phyloP scores from a whole-genome alignment of 2,113 vertebrate genomes.

The Bubo blakistoni region DNA sequence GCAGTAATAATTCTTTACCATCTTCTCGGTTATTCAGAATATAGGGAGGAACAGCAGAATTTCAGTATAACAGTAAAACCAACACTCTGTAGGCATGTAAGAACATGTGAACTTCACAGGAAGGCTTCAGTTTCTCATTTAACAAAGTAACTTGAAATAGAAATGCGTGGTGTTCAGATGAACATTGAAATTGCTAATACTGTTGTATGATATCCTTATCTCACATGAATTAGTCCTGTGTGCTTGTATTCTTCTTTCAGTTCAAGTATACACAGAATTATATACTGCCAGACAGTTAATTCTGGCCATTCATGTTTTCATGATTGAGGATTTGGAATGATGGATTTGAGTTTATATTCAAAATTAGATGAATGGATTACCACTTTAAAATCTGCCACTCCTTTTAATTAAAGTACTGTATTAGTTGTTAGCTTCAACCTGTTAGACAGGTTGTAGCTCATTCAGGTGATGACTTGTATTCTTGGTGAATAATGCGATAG shows the following conservation, averaged over 20 bases:
- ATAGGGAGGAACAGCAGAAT: not conserved
- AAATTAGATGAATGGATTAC: not conserved
- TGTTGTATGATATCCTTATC: not conserved
- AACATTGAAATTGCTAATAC: not conserved
- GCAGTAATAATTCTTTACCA: not conserved
- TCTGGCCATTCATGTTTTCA: not conserved
- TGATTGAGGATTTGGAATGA: not conserved
- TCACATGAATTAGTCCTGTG: not conserved
- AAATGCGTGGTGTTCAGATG: not conserved
- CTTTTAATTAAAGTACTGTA: not conserved
- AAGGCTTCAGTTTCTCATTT: not conserved
- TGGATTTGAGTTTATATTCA: not conserved
- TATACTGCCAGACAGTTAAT: not conserved
- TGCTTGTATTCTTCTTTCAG: not conserved
- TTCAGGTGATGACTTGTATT: not conserved
- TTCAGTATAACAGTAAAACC: not conserved
- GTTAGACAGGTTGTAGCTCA: not conserved
- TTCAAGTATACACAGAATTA: not conserved
- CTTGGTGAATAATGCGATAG: not conserved
- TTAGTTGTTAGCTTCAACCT: not conserved
- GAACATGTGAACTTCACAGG: not conserved
- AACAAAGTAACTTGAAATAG: not conserved
- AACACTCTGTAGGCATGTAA: not conserved
- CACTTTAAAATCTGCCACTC: not conserved
- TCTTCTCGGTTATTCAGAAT: not conserved